Percentiles rank a stretch among this genome's conserved stretches.
These are phyloP conservation scores for Labeo rohita DNA, from an alignment of 2,113 vertebrate species.

Conservation along the genomic window DNA sequence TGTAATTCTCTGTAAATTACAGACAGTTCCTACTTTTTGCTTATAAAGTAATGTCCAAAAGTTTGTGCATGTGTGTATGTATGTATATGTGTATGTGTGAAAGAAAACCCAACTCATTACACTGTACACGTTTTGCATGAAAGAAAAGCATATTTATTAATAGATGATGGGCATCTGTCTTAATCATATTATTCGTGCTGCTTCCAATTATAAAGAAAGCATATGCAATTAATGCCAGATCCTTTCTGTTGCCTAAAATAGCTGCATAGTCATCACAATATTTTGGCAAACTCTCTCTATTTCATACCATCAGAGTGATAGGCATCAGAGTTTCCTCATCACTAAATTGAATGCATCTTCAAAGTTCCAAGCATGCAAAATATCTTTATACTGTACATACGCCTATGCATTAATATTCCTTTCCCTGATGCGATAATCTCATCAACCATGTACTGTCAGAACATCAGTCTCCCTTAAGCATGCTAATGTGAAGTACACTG, in stretches of 20 bases:
- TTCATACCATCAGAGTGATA: not conserved
- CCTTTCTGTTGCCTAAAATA: not conserved
- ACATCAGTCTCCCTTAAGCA: constrained; percentile 48
- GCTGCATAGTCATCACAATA: not conserved
- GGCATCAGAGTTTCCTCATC: constrained; percentile 52
- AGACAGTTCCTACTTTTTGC: not conserved
- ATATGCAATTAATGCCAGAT: not conserved
- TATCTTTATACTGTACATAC: constrained; percentile 67
- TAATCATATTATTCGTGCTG: not conserved
- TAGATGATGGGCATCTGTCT: not conserved
- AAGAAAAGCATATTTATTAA: not conserved
- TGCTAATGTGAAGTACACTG: constrained; percentile 59
- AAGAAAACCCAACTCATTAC: not conserved
- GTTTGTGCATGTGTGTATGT: not conserved
- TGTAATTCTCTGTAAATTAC: not conserved
- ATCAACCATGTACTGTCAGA: constrained; percentile 56
- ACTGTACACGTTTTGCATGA: not conserved
- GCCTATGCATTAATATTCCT: constrained; percentile 70
- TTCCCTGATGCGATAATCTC: constrained; percentile 71
- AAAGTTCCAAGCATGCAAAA: not conserved
- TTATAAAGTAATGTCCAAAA: not conserved
- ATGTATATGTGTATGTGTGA: not conserved
- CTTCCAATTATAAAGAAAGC: not conserved
- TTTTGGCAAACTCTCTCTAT: not conserved
- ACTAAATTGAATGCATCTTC: constrained; percentile 60